Base-by-base conservation (phyloP, 2,797 vertebrate genomes). In the Astyanax mexicanus region DNA sequence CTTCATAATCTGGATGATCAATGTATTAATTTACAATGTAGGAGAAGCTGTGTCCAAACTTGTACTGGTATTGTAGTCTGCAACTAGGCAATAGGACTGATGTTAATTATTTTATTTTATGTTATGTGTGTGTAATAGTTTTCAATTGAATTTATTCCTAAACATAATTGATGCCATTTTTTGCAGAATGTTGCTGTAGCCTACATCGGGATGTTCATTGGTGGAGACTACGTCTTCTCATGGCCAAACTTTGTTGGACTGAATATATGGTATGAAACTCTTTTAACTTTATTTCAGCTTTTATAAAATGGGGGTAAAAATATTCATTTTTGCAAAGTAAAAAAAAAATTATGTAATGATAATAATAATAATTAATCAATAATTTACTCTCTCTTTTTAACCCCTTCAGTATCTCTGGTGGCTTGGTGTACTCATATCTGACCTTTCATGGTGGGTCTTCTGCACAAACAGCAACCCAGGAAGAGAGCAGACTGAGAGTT, bases 151-250 rank as follows among this genome's bases (percentile, higher is more conserved):
- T 19, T 40, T 25, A 32, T 32, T 44, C 13, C 11, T 40, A 5
- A 40, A 55, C 21, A 35, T 2, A 10, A 10, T 60, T 19, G 45
- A 47, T 29, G 40, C 21, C 47, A 35, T 44, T 80, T 52, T 45
- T 54, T 84, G 17, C 88, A 98, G 97, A 99, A 98, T 79, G 90
- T 96, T 45, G 96, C 93, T 1, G 85, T 98, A 0, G 95, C 95
- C 72, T 98, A 97, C 80, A 91, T 97, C 0, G 96, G 96, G 38
- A 96, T 98, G 86, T 93, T 97, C 79, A 64, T 98, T 40, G 95
- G 96, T 29, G 95, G 95, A 86, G 97, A 98, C 88, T 98, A 98
- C 58, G 52, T 95, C 73, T 99, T 98, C 85, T 97, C 96, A 0
- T 75, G 93, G 90, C 89, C 93, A 72, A 98, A 98, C 88, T 97